phyloP scores from a whole-genome alignment of 1,140 invertebrate species.

The Drosophila tropicalis region DNA sequence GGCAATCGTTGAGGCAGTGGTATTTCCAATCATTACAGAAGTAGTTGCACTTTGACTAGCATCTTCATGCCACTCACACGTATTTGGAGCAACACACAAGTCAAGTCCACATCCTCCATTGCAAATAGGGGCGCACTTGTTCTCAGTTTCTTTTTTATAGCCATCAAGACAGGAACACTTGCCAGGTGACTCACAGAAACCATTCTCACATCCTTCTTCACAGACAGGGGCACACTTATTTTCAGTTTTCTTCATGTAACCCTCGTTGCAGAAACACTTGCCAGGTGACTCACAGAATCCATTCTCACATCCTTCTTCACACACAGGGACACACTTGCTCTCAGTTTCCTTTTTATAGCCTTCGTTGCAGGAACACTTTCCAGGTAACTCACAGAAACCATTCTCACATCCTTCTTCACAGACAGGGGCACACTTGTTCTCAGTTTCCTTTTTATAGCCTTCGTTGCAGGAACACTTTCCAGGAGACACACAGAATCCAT shows the following conservation, averaged over 20 bases:
- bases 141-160: slow-evolving; percentile 12
- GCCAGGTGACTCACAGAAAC: too few relatives aligned
- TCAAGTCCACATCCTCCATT: slow-evolving; percentile 33
- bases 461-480: neutral
- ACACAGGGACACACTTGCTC: slow-evolving; percentile 20
- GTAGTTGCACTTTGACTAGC: neutral
- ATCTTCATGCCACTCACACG: slow-evolving; percentile 10
- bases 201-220: too few relatives aligned
- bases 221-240: slow-evolving; percentile 12
- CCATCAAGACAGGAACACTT: slow-evolving; percentile 22
- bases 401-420: slow-evolving; percentile 24
- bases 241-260: neutral
- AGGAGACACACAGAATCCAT: slow-evolving; percentile 8
- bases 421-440: slow-evolving; percentile 12
- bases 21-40: neutral
- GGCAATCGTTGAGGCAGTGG: too few relatives aligned
- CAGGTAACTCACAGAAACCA: slow-evolving; percentile 23
- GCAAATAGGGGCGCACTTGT: slow-evolving; percentile 25
- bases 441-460: neutral
- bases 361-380: slow-evolving; percentile 12
- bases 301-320: slow-evolving; percentile 17
- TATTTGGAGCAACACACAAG: slow-evolving; percentile 9
- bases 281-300: slow-evolving; percentile 14
- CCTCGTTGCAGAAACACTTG: neutral
- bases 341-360: slow-evolving; percentile 2